A percentile compares a stretch with the other conserved stretches of the same genome.
These are phyloP conservation scores for Odontophorus gujanensis DNA, from an alignment of 2,113 vertebrate species.

Conservation along the genomic window DNA sequence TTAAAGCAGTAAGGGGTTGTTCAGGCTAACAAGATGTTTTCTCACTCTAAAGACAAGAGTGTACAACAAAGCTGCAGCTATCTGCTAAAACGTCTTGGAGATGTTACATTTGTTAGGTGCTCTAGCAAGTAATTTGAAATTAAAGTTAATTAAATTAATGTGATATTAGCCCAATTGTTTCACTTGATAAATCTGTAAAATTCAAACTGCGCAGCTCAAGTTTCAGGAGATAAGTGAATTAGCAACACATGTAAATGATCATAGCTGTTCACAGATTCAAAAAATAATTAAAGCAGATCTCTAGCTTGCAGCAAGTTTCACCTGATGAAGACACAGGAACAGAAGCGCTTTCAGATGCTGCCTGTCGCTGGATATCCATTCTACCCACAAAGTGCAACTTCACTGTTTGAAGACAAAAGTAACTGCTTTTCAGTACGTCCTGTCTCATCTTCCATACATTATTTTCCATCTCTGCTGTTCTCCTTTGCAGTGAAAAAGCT, in stretches of 20 bases:
- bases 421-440: background rate
- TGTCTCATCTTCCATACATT: background rate
- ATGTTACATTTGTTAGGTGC: background rate
- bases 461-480: background rate
- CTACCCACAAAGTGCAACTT: background rate
- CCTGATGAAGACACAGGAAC: background rate
- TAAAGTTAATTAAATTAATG: constrained; percentile 60
- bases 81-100: constrained; percentile 24
- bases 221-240: constrained; percentile 35
- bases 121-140: constrained; percentile 34
- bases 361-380: background rate
- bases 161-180: constrained; percentile 55
- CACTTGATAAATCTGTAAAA: constrained; percentile 46
- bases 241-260: constrained; percentile 30
- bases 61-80: constrained; percentile 37
- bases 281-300: constrained; percentile 24
- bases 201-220: background rate
- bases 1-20: constrained; percentile 47
- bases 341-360: background rate
- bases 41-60: background rate
- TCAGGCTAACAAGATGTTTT: constrained; percentile 55
- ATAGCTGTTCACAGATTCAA: background rate
- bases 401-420: background rate
- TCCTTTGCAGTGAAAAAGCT: background rate
- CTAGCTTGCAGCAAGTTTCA: background rate